phyloP scores from a whole-genome alignment of 2,113 vertebrate species.

The Dolichallabes microphthalmus region DNA sequence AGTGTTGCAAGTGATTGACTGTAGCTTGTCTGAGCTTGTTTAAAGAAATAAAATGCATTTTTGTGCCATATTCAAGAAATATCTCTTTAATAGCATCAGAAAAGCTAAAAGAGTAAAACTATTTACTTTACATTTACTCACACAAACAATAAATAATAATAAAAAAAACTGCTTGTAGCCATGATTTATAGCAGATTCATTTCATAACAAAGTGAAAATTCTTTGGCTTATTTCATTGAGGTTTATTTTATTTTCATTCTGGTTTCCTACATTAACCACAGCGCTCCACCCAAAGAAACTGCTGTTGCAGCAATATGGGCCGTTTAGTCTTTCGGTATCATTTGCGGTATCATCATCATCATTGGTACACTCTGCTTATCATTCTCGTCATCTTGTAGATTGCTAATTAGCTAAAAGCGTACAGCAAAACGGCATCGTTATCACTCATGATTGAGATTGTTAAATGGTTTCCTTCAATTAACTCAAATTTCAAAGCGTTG shows the following conservation, averaged over 20 bases:
- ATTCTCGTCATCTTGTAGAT: too few species aligned
- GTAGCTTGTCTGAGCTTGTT: conserved; percentile 11
- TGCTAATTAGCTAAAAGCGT: not conserved
- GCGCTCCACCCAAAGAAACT: not conserved
- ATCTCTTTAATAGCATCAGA: not conserved
- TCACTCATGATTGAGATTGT: not conserved
- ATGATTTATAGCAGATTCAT: too few species aligned
- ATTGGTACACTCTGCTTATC: not conserved
- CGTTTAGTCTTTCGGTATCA: not conserved
- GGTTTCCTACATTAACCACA: not conserved
- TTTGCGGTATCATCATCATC: not conserved
- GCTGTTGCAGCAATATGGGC: not conserved
- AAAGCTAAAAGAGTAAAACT: not conserved
- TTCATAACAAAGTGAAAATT: not conserved
- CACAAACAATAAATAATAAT: not conserved
- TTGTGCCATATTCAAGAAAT: not conserved
- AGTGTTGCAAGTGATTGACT: not conserved
- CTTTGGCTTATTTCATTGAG: not conserved
- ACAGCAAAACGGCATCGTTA: not conserved
- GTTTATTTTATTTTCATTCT: not conserved
- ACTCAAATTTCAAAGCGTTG: not conserved
- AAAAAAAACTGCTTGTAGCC: not conserved
- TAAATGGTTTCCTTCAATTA: not conserved
- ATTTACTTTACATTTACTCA: not conserved
- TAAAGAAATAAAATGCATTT: conserved; percentile 16